Evolutionary conservation across 2,888 invertebrate genomes (phyloP).

Genomic region (Tetranychus piercei): DNA sequence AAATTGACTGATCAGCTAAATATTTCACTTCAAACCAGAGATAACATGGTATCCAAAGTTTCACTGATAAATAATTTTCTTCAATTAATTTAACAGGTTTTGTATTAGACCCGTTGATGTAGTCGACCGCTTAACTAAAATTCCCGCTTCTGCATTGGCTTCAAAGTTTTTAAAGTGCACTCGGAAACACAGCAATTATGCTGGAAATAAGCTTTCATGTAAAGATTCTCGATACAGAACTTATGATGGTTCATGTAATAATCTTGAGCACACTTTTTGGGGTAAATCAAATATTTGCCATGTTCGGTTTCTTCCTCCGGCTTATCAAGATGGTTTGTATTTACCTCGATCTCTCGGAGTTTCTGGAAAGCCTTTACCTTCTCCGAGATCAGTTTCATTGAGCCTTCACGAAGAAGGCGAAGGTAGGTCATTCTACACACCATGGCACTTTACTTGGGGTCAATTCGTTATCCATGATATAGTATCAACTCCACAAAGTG

Average conservation of each 20-base stretch:
- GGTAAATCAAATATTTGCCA: slow-evolving; percentile 69
- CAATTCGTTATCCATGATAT: slow-evolving; percentile 84
- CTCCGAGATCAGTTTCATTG: slow-evolving; percentile 57
- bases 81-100: slow-evolving; percentile 14
- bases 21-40: too few species aligned
- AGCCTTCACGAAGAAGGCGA: slow-evolving; percentile 46
- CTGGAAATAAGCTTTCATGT: background rate
- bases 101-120: background rate
- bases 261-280: slow-evolving; percentile 51
- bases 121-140: background rate
- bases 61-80: background rate
- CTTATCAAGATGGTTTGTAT: slow-evolving; percentile 57
- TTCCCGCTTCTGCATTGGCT: slow-evolving; percentile 5
- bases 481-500: slow-evolving; percentile 55
- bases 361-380: slow-evolving; percentile 51
- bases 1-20: too few species aligned
- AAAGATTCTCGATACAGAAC: slow-evolving; percentile 47
- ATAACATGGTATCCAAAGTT: background rate
- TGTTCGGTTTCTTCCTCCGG: slow-evolving; percentile 59
- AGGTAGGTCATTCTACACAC: slow-evolving; percentile 47
- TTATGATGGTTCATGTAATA: slow-evolving; percentile 73
- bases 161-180: background rate
- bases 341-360: slow-evolving; percentile 21
- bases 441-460: slow-evolving; percentile 90
- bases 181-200: background rate